Evolutionary conservation across 2,888 invertebrate genomes (phyloP).

Genomic region (Lasius fuliginosus): DNA sequence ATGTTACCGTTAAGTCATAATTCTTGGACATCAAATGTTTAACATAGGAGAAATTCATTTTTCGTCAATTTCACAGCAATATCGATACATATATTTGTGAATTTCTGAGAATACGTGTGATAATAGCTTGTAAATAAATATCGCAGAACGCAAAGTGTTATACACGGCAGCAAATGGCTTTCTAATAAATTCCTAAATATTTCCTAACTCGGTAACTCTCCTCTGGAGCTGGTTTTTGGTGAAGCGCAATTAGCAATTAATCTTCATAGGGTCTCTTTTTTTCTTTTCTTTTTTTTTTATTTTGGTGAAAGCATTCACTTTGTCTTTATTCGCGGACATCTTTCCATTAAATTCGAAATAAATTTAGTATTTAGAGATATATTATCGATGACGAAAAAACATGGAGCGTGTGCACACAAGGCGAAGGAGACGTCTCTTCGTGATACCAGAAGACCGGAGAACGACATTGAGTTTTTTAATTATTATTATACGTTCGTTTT

Average conservation of each 20-base stretch:
- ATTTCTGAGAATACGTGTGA: constrained; percentile 49
- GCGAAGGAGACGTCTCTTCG: constrained; percentile 51
- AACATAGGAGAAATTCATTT: constrained; percentile 53
- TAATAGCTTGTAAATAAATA: constrained; percentile 48
- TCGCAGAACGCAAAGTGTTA: constrained; percentile 47
- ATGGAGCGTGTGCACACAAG: constrained; percentile 57
- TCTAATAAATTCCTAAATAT: constrained; percentile 40
- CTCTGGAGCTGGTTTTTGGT: constrained; percentile 32
- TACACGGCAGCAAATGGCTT: constrained; percentile 48
- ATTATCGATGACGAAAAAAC: constrained; percentile 35
- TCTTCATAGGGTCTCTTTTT: constrained; percentile 35
- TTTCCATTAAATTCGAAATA: constrained; percentile 45
- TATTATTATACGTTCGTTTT: constrained; percentile 31
- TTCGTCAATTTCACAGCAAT: constrained; percentile 50
- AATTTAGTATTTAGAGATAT: constrained; percentile 47
- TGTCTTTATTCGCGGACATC: constrained; percentile 17
- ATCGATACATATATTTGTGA: constrained; percentile 54
- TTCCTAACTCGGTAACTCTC: constrained; percentile 37
- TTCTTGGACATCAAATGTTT: constrained; percentile 54
- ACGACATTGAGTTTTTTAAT: constrained; percentile 37
- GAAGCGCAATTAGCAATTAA: constrained; percentile 55
- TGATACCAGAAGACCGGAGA: constrained; percentile 37
- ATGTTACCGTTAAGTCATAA: constrained; percentile 57
- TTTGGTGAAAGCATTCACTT: constrained; percentile 6
- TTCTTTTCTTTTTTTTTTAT: neutral